These are phyloP conservation scores for Battus philenor DNA, from an alignment of 1,140 invertebrate species.

Conservation along the genomic window DNA sequence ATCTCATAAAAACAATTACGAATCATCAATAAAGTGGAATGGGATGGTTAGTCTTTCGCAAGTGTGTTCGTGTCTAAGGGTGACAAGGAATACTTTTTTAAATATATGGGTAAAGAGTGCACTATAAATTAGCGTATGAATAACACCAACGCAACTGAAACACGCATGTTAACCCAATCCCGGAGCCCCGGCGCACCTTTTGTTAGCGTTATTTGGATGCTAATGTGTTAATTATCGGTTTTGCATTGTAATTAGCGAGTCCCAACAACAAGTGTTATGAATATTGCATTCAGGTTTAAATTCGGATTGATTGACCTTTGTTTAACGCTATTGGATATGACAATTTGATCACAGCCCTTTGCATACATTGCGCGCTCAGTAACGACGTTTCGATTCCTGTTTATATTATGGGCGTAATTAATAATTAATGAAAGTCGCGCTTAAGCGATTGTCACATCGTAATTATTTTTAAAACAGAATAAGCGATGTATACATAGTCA, in stretches of 20 bases:
- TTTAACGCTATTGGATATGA: conserved; percentile 25
- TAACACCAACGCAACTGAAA: conserved; percentile 20
- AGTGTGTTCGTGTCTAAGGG: too few species aligned
- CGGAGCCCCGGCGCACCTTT: conserved; percentile 41
- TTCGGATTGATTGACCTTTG: conserved; percentile 40
- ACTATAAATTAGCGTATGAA: conserved; percentile 19
- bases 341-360: conserved; percentile 20
- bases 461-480: too few species aligned
- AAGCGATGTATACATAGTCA: too few species aligned
- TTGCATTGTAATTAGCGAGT: conserved; percentile 55
- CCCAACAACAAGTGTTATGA: conserved; percentile 45
- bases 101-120: too few species aligned
- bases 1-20: too few species aligned
- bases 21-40: too few species aligned
- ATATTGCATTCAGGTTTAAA: conserved; percentile 50
- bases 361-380: conserved; percentile 12
- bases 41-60: too few species aligned
- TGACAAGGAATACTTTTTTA: too few species aligned
- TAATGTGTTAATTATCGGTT: conserved; percentile 67
- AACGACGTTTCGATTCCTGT: neutral
- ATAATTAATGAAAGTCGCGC: neutral
- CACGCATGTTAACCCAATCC: conserved; percentile 36
- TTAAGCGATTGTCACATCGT: too few species aligned
- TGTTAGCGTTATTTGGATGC: conserved; percentile 65
- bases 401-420: neutral